A percentile compares a stretch with the other conserved stretches of the same genome.
Evolutionary conservation across 2,888 invertebrate species (phyloP).

Genomic region (Polydrusus tereticollis): DNA sequence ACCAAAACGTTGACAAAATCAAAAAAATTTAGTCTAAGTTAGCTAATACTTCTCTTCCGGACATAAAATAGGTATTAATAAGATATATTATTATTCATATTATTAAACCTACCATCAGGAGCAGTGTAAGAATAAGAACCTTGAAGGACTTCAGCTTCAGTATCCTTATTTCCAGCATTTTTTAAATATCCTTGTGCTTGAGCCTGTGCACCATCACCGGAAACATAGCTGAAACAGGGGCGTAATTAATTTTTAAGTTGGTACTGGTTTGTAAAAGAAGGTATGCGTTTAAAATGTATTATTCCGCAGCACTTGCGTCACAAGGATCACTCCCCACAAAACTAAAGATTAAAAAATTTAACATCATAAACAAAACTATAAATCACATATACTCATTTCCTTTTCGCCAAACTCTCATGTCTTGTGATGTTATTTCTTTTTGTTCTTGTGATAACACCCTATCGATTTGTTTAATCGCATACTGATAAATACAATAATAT

Average conservation of each 20-base stretch:
- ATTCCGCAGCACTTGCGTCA: no score
- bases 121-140: slow-evolving; percentile 83
- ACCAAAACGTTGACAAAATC: no score
- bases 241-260: no score
- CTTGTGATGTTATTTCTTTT: not conserved
- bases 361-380: no score
- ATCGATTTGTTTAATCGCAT: slow-evolving; percentile 4
- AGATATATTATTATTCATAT: slow-evolving; percentile 75
- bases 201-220: slow-evolving; percentile 83
- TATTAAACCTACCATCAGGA: slow-evolving; percentile 71
- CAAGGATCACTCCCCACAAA: no score
- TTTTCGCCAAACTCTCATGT: not conserved
- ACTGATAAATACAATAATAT: slow-evolving; percentile 8
- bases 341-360: no score
- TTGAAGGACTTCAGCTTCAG: slow-evolving; percentile 80
- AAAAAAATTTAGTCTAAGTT: no score
- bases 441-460: not conserved
- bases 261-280: no score
- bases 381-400: not conserved
- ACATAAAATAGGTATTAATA: no score
- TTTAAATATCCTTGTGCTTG: slow-evolving; percentile 84
- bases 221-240: slow-evolving; percentile 72
- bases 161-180: slow-evolving; percentile 76
- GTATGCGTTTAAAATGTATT: no score
- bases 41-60: no score